Percentiles rank a stretch among this genome's conserved stretches.
Conservation (phyloP, 2,797 vertebrate genomes). For the Apogon talboti region DNA sequence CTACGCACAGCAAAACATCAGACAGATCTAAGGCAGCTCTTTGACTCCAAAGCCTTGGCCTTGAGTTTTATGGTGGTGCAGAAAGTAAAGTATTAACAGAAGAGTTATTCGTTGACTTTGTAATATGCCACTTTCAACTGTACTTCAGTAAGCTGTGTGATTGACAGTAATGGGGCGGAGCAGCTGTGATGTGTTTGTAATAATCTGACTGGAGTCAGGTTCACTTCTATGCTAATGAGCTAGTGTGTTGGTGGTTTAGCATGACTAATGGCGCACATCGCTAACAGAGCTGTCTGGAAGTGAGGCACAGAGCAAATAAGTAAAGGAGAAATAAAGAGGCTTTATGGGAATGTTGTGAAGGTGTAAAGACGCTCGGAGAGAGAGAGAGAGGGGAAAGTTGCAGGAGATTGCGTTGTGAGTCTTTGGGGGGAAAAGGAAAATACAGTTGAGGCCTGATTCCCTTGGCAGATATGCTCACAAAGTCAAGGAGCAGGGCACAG, state of each 20-base stretch:
- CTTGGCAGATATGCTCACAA: slow-evolving; percentile 67
- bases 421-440: slow-evolving; percentile 56
- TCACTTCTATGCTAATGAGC: slow-evolving; percentile 80
- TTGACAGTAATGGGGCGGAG: slow-evolving; percentile 81
- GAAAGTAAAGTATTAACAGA: slow-evolving; percentile 58
- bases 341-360: slow-evolving; percentile 62
- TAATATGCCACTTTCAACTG: slow-evolving; percentile 63
- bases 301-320: slow-evolving; percentile 42
- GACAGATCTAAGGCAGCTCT: slow-evolving; percentile 6
- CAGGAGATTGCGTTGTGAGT: slow-evolving; percentile 69
- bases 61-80: slow-evolving; percentile 52
- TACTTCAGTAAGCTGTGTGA: slow-evolving; percentile 66
- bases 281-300: slow-evolving; percentile 73
- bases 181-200: slow-evolving; percentile 72
- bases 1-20: slow-evolving; percentile 11
- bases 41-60: slow-evolving; percentile 21
- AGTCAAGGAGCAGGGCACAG: slow-evolving; percentile 50
- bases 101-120: slow-evolving; percentile 63
- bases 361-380: slow-evolving; percentile 56
- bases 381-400: slow-evolving; percentile 47
- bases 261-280: slow-evolving; percentile 75
- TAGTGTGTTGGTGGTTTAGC: slow-evolving; percentile 77
- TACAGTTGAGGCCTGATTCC: slow-evolving; percentile 66
- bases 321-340: slow-evolving; percentile 69
- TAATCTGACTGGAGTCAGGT: slow-evolving; percentile 81